Evolutionary conservation across 2,113 vertebrate genomes (phyloP), one percentile per base, ranked within the genome.

Genomic region (Silurus asotus): DNA sequence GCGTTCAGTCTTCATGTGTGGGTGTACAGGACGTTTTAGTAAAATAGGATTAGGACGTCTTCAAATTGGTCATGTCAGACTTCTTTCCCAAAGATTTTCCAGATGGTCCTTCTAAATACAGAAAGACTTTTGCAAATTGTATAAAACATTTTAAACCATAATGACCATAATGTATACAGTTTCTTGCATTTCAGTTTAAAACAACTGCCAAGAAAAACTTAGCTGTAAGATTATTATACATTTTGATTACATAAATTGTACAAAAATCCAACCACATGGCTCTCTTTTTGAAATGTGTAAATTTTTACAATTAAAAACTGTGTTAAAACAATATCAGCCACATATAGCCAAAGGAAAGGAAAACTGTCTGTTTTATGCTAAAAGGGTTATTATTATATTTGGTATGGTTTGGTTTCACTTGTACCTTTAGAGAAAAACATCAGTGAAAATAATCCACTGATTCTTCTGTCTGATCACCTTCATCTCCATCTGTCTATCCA

Each of bases 11-110:
- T 64, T 62, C 23, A 45, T 53, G 56, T 64, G n/a, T 20, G 85
- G 55, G 65, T 45, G 17, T 55, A 67, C 28, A 17, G 69, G 85
- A n/a, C 37, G 8, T 59, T 67, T 82, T 67, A 76, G 37, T 77
- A 74, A 53, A 82, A 70, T 61, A 48, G 59, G 61, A 79, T 28
- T 79, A 80, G 51, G 62, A 53, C 8, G 5, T 37, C 72, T 58
- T 28, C 61, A 69, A 23, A 81, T 72, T 64, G 59, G 58, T 37
- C 37, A 49, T 49, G 61, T 61, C 23, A 61, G 19, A 65, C 79
- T 20, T 37, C 1, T 84, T 76, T 77, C 53, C 8, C n/a, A 28
- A 7, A 23, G 25, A 70, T 72, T 82, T 69, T 77, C 23, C 37
- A 37, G 8, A 49, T 37, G 56, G 58, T 17, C 19, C 0, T 9